These are phyloP conservation scores for Eupithecia centaureata DNA, from an alignment of 2,888 invertebrate species.

Conservation along the genomic window DNA sequence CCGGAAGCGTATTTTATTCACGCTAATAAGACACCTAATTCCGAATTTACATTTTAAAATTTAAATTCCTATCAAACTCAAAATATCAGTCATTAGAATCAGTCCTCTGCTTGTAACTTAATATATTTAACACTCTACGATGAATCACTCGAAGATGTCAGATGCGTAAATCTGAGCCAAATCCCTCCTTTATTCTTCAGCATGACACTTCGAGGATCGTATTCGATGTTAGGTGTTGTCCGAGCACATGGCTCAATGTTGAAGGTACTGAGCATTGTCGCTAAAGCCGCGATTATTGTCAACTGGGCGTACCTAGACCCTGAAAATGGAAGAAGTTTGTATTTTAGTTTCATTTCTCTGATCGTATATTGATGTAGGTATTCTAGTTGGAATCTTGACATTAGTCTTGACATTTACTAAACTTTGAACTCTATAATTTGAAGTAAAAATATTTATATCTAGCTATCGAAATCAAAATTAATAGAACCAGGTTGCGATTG, in stretches of 20 bases:
- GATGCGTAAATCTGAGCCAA: conserved; percentile 66
- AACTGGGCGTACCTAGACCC: conserved; percentile 77
- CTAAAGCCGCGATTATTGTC: conserved; percentile 67
- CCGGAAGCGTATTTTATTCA: background rate
- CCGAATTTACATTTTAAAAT: background rate
- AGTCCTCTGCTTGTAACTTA: background rate
- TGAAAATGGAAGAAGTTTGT: conserved; percentile 46
- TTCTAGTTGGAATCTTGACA: background rate
- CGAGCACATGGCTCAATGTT: conserved; percentile 68
- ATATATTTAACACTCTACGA: background rate
- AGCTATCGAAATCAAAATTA: background rate
- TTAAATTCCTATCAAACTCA: background rate
- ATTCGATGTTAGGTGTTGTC: conserved; percentile 69
- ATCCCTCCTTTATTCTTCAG: conserved; percentile 79
- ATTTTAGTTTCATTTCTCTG: background rate
- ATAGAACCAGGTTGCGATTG: background rate
- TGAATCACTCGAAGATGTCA: too few species aligned
- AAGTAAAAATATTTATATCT: background rate
- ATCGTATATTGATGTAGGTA: background rate
- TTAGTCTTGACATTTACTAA: background rate
- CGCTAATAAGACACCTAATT: background rate
- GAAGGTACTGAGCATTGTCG: conserved; percentile 63
- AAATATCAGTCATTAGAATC: background rate
- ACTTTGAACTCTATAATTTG: background rate
- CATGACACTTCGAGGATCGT: conserved; percentile 77